A percentile compares a stretch with the other conserved stretches of the same genome.
These are phyloP conservation scores for Oryzias javanicus DNA, from an alignment of 2,113 vertebrate genomes.

Conservation along the genomic window DNA sequence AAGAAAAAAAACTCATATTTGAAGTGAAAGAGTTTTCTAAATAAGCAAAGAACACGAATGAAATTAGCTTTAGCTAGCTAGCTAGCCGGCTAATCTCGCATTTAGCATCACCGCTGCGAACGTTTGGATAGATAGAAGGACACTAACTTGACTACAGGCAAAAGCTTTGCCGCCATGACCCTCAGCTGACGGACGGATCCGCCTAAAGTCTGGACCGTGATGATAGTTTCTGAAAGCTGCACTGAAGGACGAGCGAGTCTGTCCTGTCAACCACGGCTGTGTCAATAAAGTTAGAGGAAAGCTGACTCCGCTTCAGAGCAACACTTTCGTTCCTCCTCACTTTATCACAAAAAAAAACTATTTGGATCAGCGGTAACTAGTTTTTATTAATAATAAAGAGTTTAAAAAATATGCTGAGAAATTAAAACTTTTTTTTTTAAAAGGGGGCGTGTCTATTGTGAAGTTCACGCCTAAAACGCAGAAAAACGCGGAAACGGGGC, in stretches of 20 bases:
- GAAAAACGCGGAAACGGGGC: no score
- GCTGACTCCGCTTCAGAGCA: background rate
- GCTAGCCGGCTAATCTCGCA: conserved; percentile 31
- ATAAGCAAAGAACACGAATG: background rate
- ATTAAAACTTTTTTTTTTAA: no score
- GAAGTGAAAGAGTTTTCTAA: background rate
- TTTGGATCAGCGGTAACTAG: accelerated
- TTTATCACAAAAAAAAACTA: background rate
- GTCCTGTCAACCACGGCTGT: background rate
- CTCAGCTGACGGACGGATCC: background rate
- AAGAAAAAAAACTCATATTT: no score
- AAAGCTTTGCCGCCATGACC: conserved; percentile 75
- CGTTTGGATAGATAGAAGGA: background rate
- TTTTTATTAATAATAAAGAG: background rate
- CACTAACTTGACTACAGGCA: conserved; percentile 79
- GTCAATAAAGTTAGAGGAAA: conserved; percentile 68
- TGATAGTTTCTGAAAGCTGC: background rate
- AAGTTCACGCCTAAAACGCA: no score
- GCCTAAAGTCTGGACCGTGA: no score
- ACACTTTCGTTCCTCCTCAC: conserved; percentile 36
- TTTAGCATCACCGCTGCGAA: background rate
- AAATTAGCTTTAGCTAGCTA: conserved; percentile 24
- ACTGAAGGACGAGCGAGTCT: conserved; percentile 62
- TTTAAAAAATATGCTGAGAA: background rate
- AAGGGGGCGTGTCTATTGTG: no score